These are phyloP conservation scores for Chelonus insularis DNA, from an alignment of 1,140 invertebrate genomes.

Conservation along the genomic window DNA sequence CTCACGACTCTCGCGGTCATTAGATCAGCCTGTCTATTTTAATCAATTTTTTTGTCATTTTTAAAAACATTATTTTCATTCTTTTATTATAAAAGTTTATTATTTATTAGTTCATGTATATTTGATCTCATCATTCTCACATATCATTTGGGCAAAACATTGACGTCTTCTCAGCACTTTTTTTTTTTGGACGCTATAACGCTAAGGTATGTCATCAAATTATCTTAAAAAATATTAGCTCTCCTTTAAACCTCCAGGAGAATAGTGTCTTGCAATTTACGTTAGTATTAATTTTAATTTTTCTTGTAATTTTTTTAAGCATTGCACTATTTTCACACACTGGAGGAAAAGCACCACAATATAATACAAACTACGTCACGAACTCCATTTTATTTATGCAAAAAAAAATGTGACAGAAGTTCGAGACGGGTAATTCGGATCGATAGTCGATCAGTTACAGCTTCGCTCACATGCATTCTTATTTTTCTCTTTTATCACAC, in stretches of 20 bases:
- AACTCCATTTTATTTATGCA: not conserved
- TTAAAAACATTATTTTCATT: too few species aligned
- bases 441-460: conserved; percentile 3
- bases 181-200: conserved; percentile 26
- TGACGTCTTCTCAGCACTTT: not conserved
- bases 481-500: conserved; percentile 1
- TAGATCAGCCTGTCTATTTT: conserved; percentile 21
- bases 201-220: conserved; percentile 17
- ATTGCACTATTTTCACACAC: conserved; percentile 30
- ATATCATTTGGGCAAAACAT: not conserved
- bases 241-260: conserved; percentile 2
- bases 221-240: conserved; percentile 9
- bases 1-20: conserved; percentile 19
- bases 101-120: too few species aligned
- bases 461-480: conserved; percentile 2
- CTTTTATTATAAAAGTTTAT: too few species aligned
- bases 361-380: conserved; percentile 39
- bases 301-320: conserved; percentile 14
- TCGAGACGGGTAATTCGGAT: conserved; percentile 14
- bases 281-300: not conserved
- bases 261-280: not conserved
- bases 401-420: not conserved
- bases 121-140: not conserved
- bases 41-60: conserved; percentile 3
- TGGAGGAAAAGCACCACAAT: conserved; percentile 48